Evolutionary conservation across 2,888 invertebrate species (phyloP).

Genomic region (Orchestes rusci): DNA sequence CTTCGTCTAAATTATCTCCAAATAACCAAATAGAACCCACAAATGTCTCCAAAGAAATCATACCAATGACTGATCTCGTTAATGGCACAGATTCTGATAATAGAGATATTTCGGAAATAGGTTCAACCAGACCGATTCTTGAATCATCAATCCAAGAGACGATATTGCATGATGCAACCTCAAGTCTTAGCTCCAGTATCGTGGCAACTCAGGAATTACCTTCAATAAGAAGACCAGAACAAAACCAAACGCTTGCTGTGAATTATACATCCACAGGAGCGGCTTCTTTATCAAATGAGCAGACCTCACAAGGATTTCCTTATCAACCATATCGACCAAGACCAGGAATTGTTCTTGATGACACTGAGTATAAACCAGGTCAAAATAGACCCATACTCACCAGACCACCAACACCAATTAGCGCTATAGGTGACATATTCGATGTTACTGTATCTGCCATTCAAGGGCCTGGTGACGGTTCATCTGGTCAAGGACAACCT

Average conservation of each 20-base stretch:
- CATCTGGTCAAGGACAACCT: conserved; percentile 44
- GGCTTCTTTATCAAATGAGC: too few species aligned
- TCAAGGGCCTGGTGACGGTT: conserved; percentile 53
- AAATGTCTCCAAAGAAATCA: conserved; percentile 2
- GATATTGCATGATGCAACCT: too few species aligned
- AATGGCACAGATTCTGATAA: conserved; percentile 2
- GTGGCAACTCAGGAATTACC: conserved; percentile 45
- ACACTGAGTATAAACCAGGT: conserved; percentile 71
- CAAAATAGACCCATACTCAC: conserved; percentile 38
- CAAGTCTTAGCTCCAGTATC: too few species aligned
- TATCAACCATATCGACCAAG: conserved; percentile 65
- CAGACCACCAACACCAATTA: conserved; percentile 43
- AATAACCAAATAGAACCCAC: conserved; percentile 1
- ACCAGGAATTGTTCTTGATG: conserved; percentile 81
- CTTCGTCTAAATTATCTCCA: background rate
- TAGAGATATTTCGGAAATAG: too few species aligned
- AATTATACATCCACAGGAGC: too few species aligned
- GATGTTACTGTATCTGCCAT: conserved; percentile 84
- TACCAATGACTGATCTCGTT: conserved; percentile 8
- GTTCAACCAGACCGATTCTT: background rate
- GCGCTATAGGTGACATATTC: conserved; percentile 69
- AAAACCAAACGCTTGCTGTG: too few species aligned
- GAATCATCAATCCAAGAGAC: conserved; percentile 2
- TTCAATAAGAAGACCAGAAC: too few species aligned
- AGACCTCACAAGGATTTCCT: too few species aligned